Evolutionary conservation across 2,888 invertebrate species (phyloP), one percentile per base, ranked within the genome.

Genomic region (Nemapogon koenigi): DNA sequence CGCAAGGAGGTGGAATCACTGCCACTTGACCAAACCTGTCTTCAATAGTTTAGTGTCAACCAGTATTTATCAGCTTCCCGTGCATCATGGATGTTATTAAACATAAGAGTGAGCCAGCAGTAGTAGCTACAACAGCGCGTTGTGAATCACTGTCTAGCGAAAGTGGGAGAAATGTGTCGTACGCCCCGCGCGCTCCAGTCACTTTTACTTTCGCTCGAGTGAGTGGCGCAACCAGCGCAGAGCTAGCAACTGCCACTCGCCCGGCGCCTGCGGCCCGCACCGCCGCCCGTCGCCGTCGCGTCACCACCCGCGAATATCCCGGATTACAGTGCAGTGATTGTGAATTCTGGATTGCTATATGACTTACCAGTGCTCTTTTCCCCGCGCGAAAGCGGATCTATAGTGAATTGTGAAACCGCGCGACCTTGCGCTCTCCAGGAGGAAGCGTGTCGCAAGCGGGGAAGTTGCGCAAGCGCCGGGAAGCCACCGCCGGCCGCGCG

Each of bases 141-240:
- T 36, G 30, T 64, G 75, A 75, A 71, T 75, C 73, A 75, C 71
- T 49, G 58, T n/a, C n/a, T 66, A 66, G 75, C 70, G 78, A 76
- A 76, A 79, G 76, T 79, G 76, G 79, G 75, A 78, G 76, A 78
- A 76, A 78, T 72, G 76, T 62, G 58, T 16, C 32, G 32, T 36
- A 25, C 37, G 19, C 36, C 31, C 19, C 13, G 39, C 37, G 54
- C 57, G 62, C 31, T 19, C 70, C 67, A 59, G 66, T 73, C 66
- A 78, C 75, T 75, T 78, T 78, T 76, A 78, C 76, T 79, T 76
- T 76, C n/a, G n/a, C n/a, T n/a, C 75, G 60, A 68, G 63, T 66
- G 70, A n/a, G n/a, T 75, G 76, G 70, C 76, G 76, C 75, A 78
- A 75, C 68, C 65, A 67, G 61, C 59, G 57, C 63, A 65, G 66